phyloP scores from a whole-genome alignment of 92 coral and sea anemone genomes.

The Blastomussa wellsi region DNA sequence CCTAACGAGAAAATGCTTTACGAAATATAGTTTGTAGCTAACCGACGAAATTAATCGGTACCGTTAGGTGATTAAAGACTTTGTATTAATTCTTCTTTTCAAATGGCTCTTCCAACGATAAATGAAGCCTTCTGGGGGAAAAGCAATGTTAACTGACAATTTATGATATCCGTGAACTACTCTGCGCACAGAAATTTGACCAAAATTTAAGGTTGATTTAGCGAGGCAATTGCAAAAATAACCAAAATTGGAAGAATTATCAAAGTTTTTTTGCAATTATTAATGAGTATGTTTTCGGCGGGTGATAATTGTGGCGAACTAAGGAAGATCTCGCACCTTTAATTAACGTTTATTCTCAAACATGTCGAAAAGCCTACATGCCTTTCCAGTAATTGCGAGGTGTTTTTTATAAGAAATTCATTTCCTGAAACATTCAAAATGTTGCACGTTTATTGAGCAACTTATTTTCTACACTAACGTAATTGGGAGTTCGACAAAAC shows the following conservation, averaged over 20 bases:
- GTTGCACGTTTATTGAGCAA: constrained; percentile 12
- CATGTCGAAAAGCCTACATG: not conserved
- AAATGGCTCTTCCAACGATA: not conserved
- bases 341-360: constrained; percentile 38
- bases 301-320: constrained; percentile 13
- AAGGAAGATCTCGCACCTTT: constrained; percentile 39
- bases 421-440: constrained; percentile 20
- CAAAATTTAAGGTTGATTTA: not conserved
- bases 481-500: constrained; percentile 37
- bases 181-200: not conserved
- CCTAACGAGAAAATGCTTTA: constrained; percentile 14
- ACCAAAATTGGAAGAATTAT: not conserved
- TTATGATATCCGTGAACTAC: not conserved
- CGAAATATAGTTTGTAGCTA: not conserved
- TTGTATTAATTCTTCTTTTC: not conserved
- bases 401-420: constrained; percentile 15
- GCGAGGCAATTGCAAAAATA: not conserved
- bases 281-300: constrained; percentile 21
- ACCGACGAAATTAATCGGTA: not conserved
- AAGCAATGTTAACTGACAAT: not conserved
- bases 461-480: constrained; percentile 30
- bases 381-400: not conserved
- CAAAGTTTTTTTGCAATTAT: not conserved
- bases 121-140: not conserved
- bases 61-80: not conserved